Conservation (phyloP, 2,888 invertebrate genomes). For the Lutraria lutraria region DNA sequence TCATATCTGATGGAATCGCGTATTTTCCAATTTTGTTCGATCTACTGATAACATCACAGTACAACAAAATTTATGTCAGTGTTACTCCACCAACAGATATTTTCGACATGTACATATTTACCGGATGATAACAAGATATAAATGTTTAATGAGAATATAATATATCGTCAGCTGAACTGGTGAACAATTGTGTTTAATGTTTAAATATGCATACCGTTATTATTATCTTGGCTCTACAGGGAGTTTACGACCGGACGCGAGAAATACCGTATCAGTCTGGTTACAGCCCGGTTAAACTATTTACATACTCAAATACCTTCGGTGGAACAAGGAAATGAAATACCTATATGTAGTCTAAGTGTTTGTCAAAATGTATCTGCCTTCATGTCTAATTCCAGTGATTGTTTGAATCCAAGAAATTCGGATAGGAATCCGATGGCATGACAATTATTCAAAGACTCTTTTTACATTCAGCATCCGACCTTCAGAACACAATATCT, state of each 20-base stretch:
- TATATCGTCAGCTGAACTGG: slow-evolving; percentile 20
- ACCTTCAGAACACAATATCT: too few relatives aligned
- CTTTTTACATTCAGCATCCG: too few relatives aligned
- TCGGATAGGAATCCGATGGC: too few relatives aligned
- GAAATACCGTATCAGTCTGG: background rate
- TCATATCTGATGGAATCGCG: background rate
- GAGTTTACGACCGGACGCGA: background rate
- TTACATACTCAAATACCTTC: too few relatives aligned
- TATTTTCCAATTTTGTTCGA: background rate
- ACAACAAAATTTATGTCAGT: background rate
- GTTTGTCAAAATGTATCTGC: too few relatives aligned
- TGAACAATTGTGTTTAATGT: slow-evolving; percentile 32
- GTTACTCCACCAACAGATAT: background rate
- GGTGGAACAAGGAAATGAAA: too few relatives aligned
- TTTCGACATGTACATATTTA: background rate
- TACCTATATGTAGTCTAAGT: too few relatives aligned
- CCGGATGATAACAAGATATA: background rate
- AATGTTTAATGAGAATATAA: slow-evolving; percentile 20
- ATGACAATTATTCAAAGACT: too few relatives aligned
- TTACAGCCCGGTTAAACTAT: background rate
- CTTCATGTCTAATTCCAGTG: too few relatives aligned
- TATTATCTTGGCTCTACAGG: background rate
- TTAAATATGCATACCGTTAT: slow-evolving; percentile 32
- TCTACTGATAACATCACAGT: background rate
- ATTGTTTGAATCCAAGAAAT: too few relatives aligned